Conservation (phyloP, 1,140 invertebrate species). For the Caerostris extrusa region DNA sequence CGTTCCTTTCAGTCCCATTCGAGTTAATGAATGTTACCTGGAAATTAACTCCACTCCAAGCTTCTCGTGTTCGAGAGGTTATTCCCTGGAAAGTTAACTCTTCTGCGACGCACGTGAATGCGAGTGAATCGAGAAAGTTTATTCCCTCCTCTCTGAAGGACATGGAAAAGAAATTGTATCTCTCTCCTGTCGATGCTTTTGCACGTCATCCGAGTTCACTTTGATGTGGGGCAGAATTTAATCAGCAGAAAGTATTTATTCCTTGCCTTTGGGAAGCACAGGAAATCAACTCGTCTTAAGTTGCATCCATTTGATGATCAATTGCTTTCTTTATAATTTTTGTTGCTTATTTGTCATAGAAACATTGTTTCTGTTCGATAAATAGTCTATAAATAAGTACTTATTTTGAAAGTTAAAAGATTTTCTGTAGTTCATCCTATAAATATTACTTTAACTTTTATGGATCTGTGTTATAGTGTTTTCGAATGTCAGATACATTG, state of each 20-base stretch:
- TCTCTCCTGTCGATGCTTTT: not conserved
- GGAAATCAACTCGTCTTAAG: not conserved
- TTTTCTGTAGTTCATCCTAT: not conserved
- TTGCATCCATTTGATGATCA: not conserved
- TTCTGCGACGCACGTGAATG: not conserved
- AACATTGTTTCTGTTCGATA: not conserved
- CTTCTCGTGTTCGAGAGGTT: not conserved
- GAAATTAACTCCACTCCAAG: not conserved
- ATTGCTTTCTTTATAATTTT: not conserved
- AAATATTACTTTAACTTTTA: not conserved
- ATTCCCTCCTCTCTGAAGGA: not conserved
- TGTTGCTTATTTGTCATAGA: no score
- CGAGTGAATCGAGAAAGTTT: not conserved
- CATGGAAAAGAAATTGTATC: not conserved
- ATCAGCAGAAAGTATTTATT: not conserved
- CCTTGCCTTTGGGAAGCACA: not conserved
- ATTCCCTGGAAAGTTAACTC: not conserved
- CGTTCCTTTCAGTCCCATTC: not conserved
- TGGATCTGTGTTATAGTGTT: no score
- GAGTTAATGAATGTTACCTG: not conserved
- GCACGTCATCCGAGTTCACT: not conserved
- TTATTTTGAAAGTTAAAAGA: not conserved
- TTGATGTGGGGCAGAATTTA: not conserved
- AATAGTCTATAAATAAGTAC: not conserved
- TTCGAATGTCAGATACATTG: no score